A percentile compares a stretch with the other conserved stretches of the same genome.
Conservation (phyloP, 2,888 invertebrate genomes). For the Heteromyza rotundicornis region DNA sequence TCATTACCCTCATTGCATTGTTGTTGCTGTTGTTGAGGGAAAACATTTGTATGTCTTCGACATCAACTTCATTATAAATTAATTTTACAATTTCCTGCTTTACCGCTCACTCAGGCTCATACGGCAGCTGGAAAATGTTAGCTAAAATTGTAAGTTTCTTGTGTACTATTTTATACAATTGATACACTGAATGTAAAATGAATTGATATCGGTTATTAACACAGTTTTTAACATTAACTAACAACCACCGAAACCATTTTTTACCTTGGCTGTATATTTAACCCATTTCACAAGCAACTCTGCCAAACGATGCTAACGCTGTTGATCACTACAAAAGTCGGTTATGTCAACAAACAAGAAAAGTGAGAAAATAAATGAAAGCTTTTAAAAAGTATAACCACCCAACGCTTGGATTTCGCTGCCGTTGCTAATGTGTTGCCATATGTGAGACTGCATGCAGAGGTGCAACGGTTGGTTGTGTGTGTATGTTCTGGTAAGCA, state of each 20-base stretch:
- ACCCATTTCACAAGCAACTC: not conserved
- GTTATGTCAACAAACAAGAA: slow-evolving; percentile 4
- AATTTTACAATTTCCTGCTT: not conserved
- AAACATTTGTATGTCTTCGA: not conserved
- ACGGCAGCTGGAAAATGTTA: too few relatives aligned
- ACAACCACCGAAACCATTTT: too few relatives aligned
- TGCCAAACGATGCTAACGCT: not conserved
- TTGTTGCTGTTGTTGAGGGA: too few relatives aligned
- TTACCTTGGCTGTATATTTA: too few relatives aligned
- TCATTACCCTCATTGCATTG: too few relatives aligned
- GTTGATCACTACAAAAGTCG: not conserved
- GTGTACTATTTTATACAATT: not conserved
- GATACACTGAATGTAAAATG: too few relatives aligned
- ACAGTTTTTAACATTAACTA: too few relatives aligned
- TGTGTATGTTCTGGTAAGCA: too few relatives aligned
- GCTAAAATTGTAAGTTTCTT: not conserved
- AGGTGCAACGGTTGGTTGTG: not conserved
- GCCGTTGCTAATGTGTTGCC: not conserved
- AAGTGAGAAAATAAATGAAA: too few relatives aligned
- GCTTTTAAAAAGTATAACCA: not conserved
- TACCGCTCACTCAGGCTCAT: not conserved
- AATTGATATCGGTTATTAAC: too few relatives aligned
- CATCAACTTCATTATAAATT: not conserved
- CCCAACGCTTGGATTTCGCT: not conserved
- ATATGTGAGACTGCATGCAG: not conserved